Base-by-base conservation (phyloP, 2,113 vertebrate genomes). In the Melanostigma gelatinosum region DNA sequence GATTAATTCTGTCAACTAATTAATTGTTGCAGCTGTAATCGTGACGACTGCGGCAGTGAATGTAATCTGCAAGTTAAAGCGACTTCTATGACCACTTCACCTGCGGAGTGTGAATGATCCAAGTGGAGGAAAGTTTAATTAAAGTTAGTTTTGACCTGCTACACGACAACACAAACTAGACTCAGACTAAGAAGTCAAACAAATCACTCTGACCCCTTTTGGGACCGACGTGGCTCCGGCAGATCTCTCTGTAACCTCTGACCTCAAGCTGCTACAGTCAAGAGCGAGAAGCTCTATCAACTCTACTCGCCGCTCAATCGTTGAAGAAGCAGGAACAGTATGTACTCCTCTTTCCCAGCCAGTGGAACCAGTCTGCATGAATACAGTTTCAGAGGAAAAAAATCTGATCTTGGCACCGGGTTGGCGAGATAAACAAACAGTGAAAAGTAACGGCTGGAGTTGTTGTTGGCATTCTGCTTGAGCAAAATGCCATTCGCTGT, bases 401-500 rank as follows among this genome's bases (percentile, higher is more conserved):
- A 88, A 81, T 57, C 83, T 42, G 61, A 80, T 86, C 82, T 76
- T 83, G 85, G 87, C 86, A 88, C 85, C 64, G 27, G 46, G 13
- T 24, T 29, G 66, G 62, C 13, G 74, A 83, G 76, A 91, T 86
- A 89, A 88, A 89, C 77, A 83, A 63, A n/a, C 20, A 55, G 64
- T 63, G 75, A 89, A 66, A 77, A 77, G 85, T 54, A 85, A 24
- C 88, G 90, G 85, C 84, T 84, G 88, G 67, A 83, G 63, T 10
- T 32, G 84, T 34, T 34, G 79, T 46, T 77, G 75, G 72, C 55
- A 48, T 82, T 77, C 74, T 16, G 58, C 64, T n/a, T 6, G 32
- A 61, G 29, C 38, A 13, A 40, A 85, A 80, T 4, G 34, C 54
- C 54, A 32, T 52, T 18, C 8, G 5, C 4, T 32, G 38, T 22